These are phyloP conservation scores for Ctenopoma kingsleyae DNA, from an alignment of 2,797 vertebrate genomes.

Conservation along the genomic window DNA sequence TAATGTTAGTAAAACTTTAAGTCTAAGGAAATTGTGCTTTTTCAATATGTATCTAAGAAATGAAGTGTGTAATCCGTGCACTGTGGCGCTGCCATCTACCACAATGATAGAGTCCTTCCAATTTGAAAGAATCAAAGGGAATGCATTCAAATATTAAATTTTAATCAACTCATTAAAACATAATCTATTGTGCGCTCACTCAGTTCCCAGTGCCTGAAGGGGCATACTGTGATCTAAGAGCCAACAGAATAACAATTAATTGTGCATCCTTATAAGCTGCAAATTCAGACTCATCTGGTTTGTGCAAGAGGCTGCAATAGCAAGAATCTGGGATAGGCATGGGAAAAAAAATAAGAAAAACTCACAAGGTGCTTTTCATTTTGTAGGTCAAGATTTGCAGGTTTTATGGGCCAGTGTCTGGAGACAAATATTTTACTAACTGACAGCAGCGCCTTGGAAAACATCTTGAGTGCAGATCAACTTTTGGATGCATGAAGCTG, in stretches of 20 bases:
- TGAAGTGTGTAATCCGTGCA: neutral
- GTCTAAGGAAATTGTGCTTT: conserved; percentile 3
- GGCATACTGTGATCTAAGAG: conserved; percentile 36
- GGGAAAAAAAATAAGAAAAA: neutral
- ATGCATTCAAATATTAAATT: conserved; percentile 48
- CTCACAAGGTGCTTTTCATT: conserved; percentile 24
- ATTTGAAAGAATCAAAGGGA: conserved; percentile 1
- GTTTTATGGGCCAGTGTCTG: conserved; percentile 41
- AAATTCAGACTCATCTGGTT: conserved; percentile 14
- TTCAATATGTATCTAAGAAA: neutral
- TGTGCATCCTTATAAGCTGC: neutral
- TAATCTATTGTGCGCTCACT: conserved; percentile 3
- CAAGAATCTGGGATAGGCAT: conserved; percentile 9
- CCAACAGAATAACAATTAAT: conserved; percentile 37
- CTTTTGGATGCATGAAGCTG: conserved; percentile 48
- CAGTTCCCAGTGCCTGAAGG: conserved; percentile 20
- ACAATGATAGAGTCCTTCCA: neutral
- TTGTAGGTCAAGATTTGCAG: conserved; percentile 40
- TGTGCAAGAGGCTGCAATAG: neutral
- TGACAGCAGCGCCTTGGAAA: conserved; percentile 51
- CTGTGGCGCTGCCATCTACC: neutral
- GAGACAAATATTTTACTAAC: conserved; percentile 61
- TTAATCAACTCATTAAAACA: conserved; percentile 53
- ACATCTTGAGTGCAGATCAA: conserved; percentile 56
- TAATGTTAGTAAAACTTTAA: neutral